Base-by-base conservation (phyloP, 2,113 vertebrate species). In the Oryctolagus cuniculus region DNA sequence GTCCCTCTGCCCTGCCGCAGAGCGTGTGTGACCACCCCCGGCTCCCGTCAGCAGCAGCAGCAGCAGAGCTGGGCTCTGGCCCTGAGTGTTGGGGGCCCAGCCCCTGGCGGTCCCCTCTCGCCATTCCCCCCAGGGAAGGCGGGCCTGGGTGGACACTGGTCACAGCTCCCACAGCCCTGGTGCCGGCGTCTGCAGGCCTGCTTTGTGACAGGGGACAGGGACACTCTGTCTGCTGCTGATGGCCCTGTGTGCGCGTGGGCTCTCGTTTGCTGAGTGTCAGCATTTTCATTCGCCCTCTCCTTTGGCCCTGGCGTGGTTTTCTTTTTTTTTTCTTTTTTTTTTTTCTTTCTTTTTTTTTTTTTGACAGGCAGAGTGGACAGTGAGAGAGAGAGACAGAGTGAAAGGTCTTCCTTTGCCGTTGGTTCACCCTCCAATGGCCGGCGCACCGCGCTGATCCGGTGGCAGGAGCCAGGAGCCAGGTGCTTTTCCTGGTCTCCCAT, bases 251-350 rank as follows among this genome's bases (percentile, higher is more conserved):
- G 25, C 31, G 66, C 17, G 1, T 10, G 5, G 61, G 24, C 10
- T 4, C 87, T 34, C 31, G 24, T 91, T 80, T 95, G 27, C 70
- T 75, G n/a, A 66, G 85, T 75, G 83, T 73, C 70, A 51, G 36
- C 15, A 38, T 85, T 64, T 74, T 53, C 36, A 31, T 72, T 73
- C 51, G 7, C 55, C 38, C n/a, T 87, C 61, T 51, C 31, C 87
- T 29, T 34, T 38, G 1, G 5, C 34, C 25, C 53, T 51, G 17
- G 34, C 27, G 25, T 49, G 29, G 66, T 89, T 69, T 91, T 64
- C 85, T 58, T n/a, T n/a, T n/a, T n/a, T n/a, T n/a, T n/a, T n/a
- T n/a, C n/a, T n/a, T n/a, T n/a, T n/a, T n/a, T n/a, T n/a, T n/a
- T n/a, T n/a, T n/a, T n/a, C n/a, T n/a, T n/a, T n/a, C n/a, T n/a